Evolutionary conservation across 2,113 vertebrate genomes (phyloP), one percentile per base, ranked within the genome.

Genomic region (Brachyhypopomus occidentalis): DNA sequence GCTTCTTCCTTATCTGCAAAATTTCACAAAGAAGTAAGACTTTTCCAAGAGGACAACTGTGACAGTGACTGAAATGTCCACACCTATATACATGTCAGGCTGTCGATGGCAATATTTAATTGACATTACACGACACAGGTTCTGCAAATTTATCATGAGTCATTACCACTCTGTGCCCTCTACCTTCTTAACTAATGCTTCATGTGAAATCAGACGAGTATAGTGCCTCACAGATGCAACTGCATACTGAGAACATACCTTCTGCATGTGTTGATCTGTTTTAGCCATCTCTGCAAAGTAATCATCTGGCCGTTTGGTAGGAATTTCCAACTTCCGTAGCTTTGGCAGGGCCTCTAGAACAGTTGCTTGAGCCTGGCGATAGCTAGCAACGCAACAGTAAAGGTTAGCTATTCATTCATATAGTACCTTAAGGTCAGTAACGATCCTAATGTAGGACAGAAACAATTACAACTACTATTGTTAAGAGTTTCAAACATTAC

Each of bases 221-320:
- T 52, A 11, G 12, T 52, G 45, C 5, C 41, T 64, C 52, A 69
- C 14, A 63, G 38, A 79, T 1, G 7, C 55, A 17, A 7, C 4
- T 22, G 14, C 5, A 34, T 8, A n/a, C 45, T 3, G 69, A 5
- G 6, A 34, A 45, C 55, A 0, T 88, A 98, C 98, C 96, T 99
- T 99, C 84, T 99, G 97, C 98, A 99, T 99, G 56, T 99, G 97
- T 71, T 98, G 96, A 88, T 99, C 98, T 5, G 97, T 94, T 82
- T 99, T 99, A 78, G 97, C 96, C 98, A 99, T 99, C 91, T 99
- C 97, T 80, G 98, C 98, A 85, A 99, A 99, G 90, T 99, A 99
- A 88, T 99, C 98, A 0, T 95, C 95, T 0, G 98, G 98, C 72
- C 97, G 90, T 87, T 95, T 96, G 0, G 98, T 98, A 14, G 90